These are phyloP conservation scores for Zonitis immaculata DNA, from an alignment of 2,888 invertebrate genomes.

Conservation along the genomic window DNA sequence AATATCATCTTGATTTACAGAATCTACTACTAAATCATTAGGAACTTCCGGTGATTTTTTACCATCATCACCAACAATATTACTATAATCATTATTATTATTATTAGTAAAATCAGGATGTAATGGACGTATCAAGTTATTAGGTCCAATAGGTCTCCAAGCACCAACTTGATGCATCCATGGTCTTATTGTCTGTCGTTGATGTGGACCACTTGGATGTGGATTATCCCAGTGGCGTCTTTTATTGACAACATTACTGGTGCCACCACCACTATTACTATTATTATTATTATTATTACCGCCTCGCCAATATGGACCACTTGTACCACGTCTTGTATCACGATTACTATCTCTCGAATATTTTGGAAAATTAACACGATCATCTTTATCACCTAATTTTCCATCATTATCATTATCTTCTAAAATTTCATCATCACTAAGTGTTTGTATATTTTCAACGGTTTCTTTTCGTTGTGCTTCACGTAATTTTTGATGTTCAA, in stretches of 20 bases:
- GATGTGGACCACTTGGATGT: slow-evolving; percentile 17
- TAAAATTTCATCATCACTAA: slow-evolving; percentile 47
- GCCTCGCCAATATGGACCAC: slow-evolving; percentile 27
- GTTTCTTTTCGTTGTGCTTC: slow-evolving; percentile 67
- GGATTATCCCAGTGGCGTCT: slow-evolving; percentile 18
- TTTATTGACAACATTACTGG: slow-evolving; percentile 9
- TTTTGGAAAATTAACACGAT: slow-evolving; percentile 8
- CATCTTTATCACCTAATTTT: slow-evolving; percentile 26
- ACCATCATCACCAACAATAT: slow-evolving; percentile 8
- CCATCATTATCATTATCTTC: slow-evolving; percentile 18
- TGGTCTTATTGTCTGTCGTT: slow-evolving; percentile 27
- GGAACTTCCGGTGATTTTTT: slow-evolving; percentile 26
- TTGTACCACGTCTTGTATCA: not conserved
- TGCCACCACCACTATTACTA: slow-evolving; percentile 8
- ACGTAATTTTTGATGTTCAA: slow-evolving; percentile 69
- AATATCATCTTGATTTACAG: slow-evolving; percentile 63
- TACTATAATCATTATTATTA: not conserved
- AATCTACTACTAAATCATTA: slow-evolving; percentile 22
- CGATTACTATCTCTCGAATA: slow-evolving; percentile 11
- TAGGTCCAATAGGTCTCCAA: slow-evolving; percentile 32
- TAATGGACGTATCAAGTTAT: slow-evolving; percentile 15
- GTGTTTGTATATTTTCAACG: slow-evolving; percentile 41
- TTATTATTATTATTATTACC: not conserved
- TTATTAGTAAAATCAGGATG: slow-evolving; percentile 8
- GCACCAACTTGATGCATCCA: slow-evolving; percentile 27